Conservation (phyloP, 1,140 invertebrate genomes). For the Bombus confusus region DNA sequence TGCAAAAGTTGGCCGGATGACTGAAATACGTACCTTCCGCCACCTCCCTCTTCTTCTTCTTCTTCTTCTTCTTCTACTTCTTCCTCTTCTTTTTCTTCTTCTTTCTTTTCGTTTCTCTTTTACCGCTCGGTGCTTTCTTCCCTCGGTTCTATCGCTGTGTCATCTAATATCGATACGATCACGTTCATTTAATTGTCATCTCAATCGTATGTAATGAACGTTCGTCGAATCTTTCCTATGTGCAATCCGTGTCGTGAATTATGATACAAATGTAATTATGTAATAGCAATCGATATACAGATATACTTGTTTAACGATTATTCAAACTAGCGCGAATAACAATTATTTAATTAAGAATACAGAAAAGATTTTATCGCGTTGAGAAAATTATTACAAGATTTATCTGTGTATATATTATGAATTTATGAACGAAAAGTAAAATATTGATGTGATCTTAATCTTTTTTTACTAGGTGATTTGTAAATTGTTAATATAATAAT, state of each 20-base stretch:
- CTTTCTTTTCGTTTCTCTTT: not conserved
- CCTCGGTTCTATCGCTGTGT: constrained; percentile 4
- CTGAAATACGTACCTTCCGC: constrained; percentile 78
- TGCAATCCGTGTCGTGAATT: not conserved
- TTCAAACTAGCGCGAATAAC: not conserved
- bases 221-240: not conserved
- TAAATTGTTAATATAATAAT: not conserved
- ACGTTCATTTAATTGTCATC: constrained; percentile 26
- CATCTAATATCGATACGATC: constrained; percentile 39
- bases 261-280: not conserved
- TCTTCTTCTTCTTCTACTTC: not conserved
- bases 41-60: constrained; percentile 49
- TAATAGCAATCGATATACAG: no score
- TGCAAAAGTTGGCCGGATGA: constrained; percentile 80
- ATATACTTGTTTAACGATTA: not conserved
- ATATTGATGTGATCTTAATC: not conserved
- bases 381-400: no score
- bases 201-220: not conserved
- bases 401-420: not conserved
- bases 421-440: not conserved
- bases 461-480: not conserved
- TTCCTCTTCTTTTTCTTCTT: constrained; percentile 3
- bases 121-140: not conserved
- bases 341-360: not conserved
- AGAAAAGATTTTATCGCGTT: not conserved